A percentile compares a stretch with the other conserved stretches of the same genome.
Conservation (phyloP, 2,888 invertebrate genomes). For the Holacanthella duospinosa region DNA sequence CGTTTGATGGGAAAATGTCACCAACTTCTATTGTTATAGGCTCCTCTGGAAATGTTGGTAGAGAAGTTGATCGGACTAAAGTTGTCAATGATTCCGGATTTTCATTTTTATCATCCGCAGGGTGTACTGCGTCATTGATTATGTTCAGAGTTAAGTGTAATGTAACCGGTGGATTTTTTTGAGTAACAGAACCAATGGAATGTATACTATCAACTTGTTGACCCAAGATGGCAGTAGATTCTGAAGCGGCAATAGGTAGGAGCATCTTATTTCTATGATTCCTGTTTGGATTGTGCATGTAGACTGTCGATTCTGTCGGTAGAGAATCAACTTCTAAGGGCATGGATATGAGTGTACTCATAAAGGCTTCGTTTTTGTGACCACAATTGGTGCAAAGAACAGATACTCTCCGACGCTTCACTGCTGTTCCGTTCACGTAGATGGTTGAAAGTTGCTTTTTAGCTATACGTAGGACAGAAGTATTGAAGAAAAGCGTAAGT, state of each 20-base stretch:
- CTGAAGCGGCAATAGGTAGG: not conserved
- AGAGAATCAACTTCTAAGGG: not conserved
- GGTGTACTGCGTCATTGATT: too few species aligned
- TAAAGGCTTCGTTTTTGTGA: slow-evolving; percentile 34
- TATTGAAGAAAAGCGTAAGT: slow-evolving; percentile 37
- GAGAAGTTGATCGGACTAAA: slow-evolving; percentile 28
- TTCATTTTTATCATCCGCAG: too few species aligned
- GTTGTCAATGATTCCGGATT: too few species aligned
- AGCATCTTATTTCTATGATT: not conserved
- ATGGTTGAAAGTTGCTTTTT: slow-evolving; percentile 37
- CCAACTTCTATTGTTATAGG: slow-evolving; percentile 4
- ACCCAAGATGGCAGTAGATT: not conserved
- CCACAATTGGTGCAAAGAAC: slow-evolving; percentile 37
- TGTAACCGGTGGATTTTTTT: not conserved
- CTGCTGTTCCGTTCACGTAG: slow-evolving; percentile 30
- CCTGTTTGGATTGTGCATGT: too few species aligned
- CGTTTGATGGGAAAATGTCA: not conserved
- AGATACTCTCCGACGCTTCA: slow-evolving; percentile 27
- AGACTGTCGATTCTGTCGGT: not conserved
- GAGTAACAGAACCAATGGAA: not conserved
- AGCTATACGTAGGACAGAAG: slow-evolving; percentile 34
- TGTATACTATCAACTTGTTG: not conserved
- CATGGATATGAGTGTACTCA: slow-evolving; percentile 22
- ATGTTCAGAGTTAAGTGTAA: too few species aligned
- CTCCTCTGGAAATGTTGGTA: slow-evolving; percentile 32